Percentiles rank a stretch among this genome's conserved stretches.
Conservation (phyloP, 2,888 invertebrate species). For the Tachystola acroxantha region DNA sequence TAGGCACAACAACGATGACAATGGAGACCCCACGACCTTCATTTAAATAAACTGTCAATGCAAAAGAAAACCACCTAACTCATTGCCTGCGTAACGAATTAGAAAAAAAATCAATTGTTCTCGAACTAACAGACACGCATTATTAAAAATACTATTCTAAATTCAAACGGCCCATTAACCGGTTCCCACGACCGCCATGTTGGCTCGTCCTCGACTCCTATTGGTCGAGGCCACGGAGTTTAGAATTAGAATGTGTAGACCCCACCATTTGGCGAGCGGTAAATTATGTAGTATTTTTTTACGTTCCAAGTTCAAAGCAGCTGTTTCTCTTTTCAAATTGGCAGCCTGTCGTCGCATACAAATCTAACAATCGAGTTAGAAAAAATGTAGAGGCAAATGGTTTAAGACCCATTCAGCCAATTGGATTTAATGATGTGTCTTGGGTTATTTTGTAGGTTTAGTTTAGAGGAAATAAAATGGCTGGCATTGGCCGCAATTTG, state of each 20-base stretch:
- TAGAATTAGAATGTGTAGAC: constrained; percentile 77
- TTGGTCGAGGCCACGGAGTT: constrained; percentile 72
- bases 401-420: constrained; percentile 13
- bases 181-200: constrained; percentile 77
- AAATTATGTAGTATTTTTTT: constrained; percentile 68
- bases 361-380: constrained; percentile 34
- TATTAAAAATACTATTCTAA: constrained; percentile 76
- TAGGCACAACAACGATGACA: not conserved
- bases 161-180: constrained; percentile 76
- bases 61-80: constrained; percentile 7
- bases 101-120: constrained; percentile 55
- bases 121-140: constrained; percentile 45
- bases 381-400: constrained; percentile 18
- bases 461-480: constrained; percentile 13
- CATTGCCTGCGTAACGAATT: constrained; percentile 9
- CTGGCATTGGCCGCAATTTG: constrained; percentile 7
- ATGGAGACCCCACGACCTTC: constrained; percentile 7
- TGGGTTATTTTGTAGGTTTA: not conserved
- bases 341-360: constrained; percentile 29
- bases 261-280: constrained; percentile 76
- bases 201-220: constrained; percentile 72
- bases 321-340: constrained; percentile 32
- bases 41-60: constrained; percentile 1
- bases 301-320: constrained; percentile 67
- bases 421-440: constrained; percentile 14